These are phyloP conservation scores for Papilio glaucus DNA, from an alignment of 1,140 invertebrate genomes.

Conservation along the genomic window DNA sequence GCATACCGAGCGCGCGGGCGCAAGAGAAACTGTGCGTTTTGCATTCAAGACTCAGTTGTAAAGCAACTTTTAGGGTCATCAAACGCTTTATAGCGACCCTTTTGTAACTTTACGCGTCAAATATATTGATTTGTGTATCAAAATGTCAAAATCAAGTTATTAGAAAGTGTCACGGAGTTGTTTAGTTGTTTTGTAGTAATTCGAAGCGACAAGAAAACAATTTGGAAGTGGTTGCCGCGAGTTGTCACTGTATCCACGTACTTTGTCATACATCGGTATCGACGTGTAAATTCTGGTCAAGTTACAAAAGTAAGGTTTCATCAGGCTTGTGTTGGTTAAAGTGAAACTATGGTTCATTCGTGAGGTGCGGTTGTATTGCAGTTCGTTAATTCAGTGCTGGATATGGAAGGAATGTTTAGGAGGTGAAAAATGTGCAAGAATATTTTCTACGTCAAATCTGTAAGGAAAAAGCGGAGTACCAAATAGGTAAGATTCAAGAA, in stretches of 20 bases:
- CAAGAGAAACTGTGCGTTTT: slow-evolving; percentile 75
- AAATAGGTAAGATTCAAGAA: slow-evolving; percentile 63
- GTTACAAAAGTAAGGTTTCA: slow-evolving; percentile 43
- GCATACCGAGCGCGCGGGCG: slow-evolving; percentile 76
- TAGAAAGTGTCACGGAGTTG: slow-evolving; percentile 33
- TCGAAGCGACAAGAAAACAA: slow-evolving; percentile 1
- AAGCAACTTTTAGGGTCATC: slow-evolving; percentile 76
- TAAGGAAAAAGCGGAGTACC: slow-evolving; percentile 73
- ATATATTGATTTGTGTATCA: slow-evolving; percentile 48
- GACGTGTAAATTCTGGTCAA: slow-evolving; percentile 49
- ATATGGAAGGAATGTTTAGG: slow-evolving; percentile 59
- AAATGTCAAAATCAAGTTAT: slow-evolving; percentile 39
- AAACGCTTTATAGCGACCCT: slow-evolving; percentile 71
- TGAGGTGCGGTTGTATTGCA: slow-evolving; percentile 44
- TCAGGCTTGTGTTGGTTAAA: slow-evolving; percentile 46
- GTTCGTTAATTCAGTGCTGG: slow-evolving; percentile 44
- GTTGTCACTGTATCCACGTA: slow-evolving; percentile 38
- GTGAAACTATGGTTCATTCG: slow-evolving; percentile 46
- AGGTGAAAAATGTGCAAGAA: slow-evolving; percentile 76
- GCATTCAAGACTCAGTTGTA: slow-evolving; percentile 77
- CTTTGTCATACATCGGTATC: slow-evolving; percentile 41
- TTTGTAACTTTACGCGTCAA: slow-evolving; percentile 53
- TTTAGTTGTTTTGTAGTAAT: slow-evolving; percentile 39
- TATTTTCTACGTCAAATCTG: slow-evolving; percentile 73
- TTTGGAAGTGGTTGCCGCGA: slow-evolving; percentile 39